Evolutionary conservation across 2,888 invertebrate species (phyloP).

Genomic region (Apoderus coryli): DNA sequence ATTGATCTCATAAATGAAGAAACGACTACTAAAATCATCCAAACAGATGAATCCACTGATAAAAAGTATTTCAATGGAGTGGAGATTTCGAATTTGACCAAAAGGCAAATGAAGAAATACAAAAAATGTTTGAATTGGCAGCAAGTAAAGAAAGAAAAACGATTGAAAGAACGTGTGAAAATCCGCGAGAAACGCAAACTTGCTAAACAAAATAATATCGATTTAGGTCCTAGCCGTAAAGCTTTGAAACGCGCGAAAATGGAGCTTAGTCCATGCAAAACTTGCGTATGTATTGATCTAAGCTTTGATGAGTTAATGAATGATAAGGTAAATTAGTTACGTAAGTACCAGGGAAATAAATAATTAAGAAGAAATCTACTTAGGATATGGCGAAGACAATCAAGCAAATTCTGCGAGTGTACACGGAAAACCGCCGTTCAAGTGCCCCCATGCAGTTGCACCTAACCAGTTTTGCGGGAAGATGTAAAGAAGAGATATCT

Average conservation of each 20-base stretch:
- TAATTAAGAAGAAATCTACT: constrained; percentile 13
- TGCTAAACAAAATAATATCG: constrained; percentile 55
- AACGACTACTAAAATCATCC: too few species aligned
- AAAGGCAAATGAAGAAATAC: constrained; percentile 31
- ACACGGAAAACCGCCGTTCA: constrained; percentile 78
- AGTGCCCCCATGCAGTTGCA: constrained; percentile 67
- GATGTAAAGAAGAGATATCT: constrained; percentile 56
- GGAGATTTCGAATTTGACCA: constrained; percentile 30
- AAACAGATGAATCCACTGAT: not conserved
- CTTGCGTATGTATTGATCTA: constrained; percentile 70
- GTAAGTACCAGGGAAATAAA: too few species aligned
- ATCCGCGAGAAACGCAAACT: constrained; percentile 53
- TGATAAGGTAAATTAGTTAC: constrained; percentile 30
- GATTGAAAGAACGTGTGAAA: constrained; percentile 49
- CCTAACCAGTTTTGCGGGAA: constrained; percentile 65
- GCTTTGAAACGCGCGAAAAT: constrained; percentile 59
- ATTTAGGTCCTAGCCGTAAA: constrained; percentile 67
- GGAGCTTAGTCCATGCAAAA: constrained; percentile 51
- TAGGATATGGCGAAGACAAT: constrained; percentile 74
- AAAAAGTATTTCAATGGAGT: constrained; percentile 28
- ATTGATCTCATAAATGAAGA: too few species aligned
- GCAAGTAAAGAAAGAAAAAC: constrained; percentile 50
- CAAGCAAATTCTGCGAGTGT: constrained; percentile 81
- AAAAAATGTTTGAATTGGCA: constrained; percentile 58
- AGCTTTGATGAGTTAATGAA: constrained; percentile 87